These are phyloP conservation scores for Microtus pennsylvanicus DNA, from an alignment of 2,113 vertebrate genomes.

Conservation along the genomic window DNA sequence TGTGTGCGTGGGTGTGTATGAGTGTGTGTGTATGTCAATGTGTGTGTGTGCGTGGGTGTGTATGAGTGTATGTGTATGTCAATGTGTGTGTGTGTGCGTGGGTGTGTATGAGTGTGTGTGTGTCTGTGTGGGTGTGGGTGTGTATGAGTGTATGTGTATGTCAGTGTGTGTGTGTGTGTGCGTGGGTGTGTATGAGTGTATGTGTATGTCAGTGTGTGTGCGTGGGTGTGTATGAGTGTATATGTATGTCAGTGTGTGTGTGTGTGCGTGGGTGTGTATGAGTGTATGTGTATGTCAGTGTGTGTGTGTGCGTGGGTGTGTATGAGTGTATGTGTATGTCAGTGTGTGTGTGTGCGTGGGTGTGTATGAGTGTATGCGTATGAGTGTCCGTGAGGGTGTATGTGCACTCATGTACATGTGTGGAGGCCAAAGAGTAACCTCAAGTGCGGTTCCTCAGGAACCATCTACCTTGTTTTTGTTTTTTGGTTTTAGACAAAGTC, in stretches of 20 bases:
- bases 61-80: too few species aligned
- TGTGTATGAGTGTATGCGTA: too few species aligned
- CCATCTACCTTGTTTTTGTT: background rate
- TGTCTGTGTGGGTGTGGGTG: background rate
- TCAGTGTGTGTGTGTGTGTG: background rate
- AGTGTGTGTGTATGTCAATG: background rate
- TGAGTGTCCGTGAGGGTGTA: background rate
- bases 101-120: background rate
- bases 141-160: accelerated
- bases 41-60: background rate
- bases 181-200: too few species aligned
- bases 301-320: background rate
- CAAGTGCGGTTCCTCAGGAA: background rate
- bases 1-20: background rate
- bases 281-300: background rate
- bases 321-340: too few species aligned
- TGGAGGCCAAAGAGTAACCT: background rate
- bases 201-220: background rate
- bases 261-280: too few species aligned
- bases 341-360: too few species aligned
- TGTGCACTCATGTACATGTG: background rate
- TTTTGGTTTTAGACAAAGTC: background rate
- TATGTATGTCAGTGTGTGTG: too few species aligned
- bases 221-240: too few species aligned
- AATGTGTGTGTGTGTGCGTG: accelerated